Evolutionary conservation across 2,888 invertebrate species (phyloP), one percentile per base, ranked within the genome.

Genomic region (Temnothorax rugatulus): DNA sequence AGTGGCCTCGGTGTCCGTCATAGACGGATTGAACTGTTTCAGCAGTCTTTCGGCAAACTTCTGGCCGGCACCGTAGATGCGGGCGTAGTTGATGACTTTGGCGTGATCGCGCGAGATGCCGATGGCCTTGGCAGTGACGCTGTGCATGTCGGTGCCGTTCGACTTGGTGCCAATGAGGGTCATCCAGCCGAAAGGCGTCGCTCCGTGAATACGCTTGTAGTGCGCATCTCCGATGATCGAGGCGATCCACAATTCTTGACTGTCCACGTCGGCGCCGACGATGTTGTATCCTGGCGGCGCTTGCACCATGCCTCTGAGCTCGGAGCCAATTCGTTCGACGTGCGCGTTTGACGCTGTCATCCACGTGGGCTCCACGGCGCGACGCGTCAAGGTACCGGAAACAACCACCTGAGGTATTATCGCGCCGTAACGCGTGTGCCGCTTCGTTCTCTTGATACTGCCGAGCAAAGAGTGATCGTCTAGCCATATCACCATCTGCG

Each of bases 241-340:
- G 0, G 93, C 99, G 92, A 99, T 99, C 99, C 99, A 99, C 11
- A 99, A 95, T 95, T 99, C 99, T 95, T 99, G 96, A 1, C 99
- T 99, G 94, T 99, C 99, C 0, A 99, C 99, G 95, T 99, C 99
- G 8, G 99, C 99, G 0, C 99, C 99, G 0, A 99, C 98, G 90
- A 99, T 97, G 91, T 96, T 96, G 95, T 98, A 98, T 0, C 98
- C 98, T 0, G 97, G 97, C 4, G 99, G 99, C 1, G 98, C 97
- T 95, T 99, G 99, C 29, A 99, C 97, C 98, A 99, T 98, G 0
- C 98, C 97, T 76, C 99, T 97, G 86, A 99, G 95, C 93, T 99
- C 99, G 0, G 99, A 99, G 0, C 99, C 99, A 29, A 99, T 96
- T 34, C 99, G 96, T 93, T 99, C 98, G 0, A 93, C 92, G 86